phyloP scores from a whole-genome alignment of 2,797 vertebrate species.

The Sebastes taczanowskii region DNA sequence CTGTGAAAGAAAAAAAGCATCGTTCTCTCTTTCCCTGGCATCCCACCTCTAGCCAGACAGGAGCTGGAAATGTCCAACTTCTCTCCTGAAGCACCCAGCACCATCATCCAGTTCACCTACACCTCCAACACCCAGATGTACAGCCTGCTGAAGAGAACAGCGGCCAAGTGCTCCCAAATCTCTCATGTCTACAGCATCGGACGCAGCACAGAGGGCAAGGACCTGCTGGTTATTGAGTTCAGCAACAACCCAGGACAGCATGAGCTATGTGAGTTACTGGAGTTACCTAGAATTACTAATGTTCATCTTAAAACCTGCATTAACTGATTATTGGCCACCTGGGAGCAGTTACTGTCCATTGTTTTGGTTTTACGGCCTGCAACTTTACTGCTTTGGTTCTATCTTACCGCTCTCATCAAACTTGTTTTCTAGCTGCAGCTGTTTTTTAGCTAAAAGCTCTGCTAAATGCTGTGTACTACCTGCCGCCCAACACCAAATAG shows the following conservation, averaged over 20 bases:
- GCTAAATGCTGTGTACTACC: neutral
- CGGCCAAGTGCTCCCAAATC: conserved; percentile 89
- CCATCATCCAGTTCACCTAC: conserved; percentile 91
- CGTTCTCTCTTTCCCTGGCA: neutral
- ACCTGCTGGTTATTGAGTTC: conserved; percentile 95
- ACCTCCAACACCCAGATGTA: conserved; percentile 92
- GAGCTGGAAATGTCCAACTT: conserved; percentile 70
- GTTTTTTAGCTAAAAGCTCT: neutral
- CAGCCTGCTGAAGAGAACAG: conserved; percentile 88
- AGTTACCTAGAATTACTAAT: neutral
- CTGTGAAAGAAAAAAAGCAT: neutral
- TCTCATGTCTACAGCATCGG: conserved; percentile 94
- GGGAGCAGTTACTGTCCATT: neutral
- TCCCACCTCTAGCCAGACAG: conserved; percentile 77
- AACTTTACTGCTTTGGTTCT: neutral
- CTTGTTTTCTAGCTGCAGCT: neutral
- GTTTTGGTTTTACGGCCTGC: neutral
- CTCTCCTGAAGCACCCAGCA: conserved; percentile 82
- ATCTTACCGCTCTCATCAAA: neutral
- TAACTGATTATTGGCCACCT: neutral
- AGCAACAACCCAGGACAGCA: conserved; percentile 92
- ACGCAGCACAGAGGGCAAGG: conserved; percentile 91
- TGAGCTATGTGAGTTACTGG: conserved; percentile 87
- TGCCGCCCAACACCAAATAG: neutral
- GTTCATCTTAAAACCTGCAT: neutral